These are phyloP conservation scores for Phocoena sinus DNA, from an alignment of 2,113 vertebrate genomes.

Conservation along the genomic window DNA sequence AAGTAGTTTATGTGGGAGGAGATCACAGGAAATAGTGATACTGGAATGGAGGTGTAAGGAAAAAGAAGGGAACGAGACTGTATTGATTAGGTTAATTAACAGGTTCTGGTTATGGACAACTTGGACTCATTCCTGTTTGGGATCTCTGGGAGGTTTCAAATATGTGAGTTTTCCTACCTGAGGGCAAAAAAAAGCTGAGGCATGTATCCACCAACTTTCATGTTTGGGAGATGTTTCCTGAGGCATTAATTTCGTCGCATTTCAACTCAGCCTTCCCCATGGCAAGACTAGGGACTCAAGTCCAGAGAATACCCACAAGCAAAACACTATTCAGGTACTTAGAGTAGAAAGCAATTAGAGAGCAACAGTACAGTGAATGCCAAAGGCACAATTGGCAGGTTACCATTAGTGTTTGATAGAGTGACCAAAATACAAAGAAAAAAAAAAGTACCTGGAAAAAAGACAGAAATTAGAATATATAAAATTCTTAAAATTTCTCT, in stretches of 20 bases:
- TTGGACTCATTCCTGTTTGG: neutral
- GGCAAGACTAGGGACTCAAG: neutral
- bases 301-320: neutral
- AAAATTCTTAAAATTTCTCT: neutral
- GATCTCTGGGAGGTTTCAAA: neutral
- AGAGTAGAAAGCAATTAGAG: neutral
- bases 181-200: neutral
- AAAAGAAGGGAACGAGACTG: neutral
- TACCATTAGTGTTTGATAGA: neutral
- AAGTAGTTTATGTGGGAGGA: neutral
- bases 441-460: neutral
- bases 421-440: neutral
- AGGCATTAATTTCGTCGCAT: neutral
- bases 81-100: neutral
- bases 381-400: neutral
- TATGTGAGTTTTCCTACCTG: neutral
- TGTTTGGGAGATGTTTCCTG: neutral
- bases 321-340: neutral
- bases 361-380: neutral
- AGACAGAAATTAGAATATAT: neutral
- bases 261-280: neutral
- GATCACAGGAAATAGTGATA: neutral
- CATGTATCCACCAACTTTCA: neutral
- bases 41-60: neutral
- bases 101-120: neutral